Conservation (phyloP, 1,140 invertebrate genomes). For the Vanessa atalanta region DNA sequence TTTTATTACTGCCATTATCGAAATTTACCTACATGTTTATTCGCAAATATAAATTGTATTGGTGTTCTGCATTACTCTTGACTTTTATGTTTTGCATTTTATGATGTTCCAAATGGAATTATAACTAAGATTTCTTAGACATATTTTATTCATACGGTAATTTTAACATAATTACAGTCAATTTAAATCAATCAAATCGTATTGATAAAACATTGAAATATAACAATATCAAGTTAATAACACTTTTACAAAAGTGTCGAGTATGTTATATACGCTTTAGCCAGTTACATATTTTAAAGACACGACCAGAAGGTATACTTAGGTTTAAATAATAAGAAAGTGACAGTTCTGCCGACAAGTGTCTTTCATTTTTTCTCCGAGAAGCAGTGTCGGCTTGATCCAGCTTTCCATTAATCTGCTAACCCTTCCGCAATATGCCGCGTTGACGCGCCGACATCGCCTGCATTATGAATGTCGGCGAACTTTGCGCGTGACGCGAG, state of each 20-base stretch:
- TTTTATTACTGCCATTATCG: conserved; percentile 74
- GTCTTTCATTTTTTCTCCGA: conserved; percentile 9
- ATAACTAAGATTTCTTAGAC: not conserved
- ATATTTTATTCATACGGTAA: not conserved
- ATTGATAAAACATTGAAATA: no score
- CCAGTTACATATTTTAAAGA: no score
- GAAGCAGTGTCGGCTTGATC: conserved; percentile 21
- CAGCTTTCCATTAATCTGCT: conserved; percentile 63
- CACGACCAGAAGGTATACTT: no score
- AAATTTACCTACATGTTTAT: conserved; percentile 79
- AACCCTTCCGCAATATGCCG: conserved; percentile 75
- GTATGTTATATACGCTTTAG: no score
- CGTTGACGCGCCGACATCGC: conserved; percentile 73
- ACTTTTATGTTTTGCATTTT: conserved; percentile 33
- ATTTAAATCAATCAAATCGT: no score
- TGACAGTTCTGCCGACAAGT: not conserved
- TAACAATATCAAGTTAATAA: no score
- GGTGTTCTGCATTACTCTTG: conserved; percentile 49
- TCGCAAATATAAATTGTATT: conserved; percentile 67
- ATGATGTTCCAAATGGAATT: conserved; percentile 11
- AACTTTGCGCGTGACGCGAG: conserved; percentile 74
- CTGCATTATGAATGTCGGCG: conserved; percentile 75
- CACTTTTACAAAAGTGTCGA: no score
- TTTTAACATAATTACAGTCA: not conserved
- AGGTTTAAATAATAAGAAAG: not conserved